Percentiles rank a stretch among this genome's conserved stretches.
phyloP scores from a whole-genome alignment of 2,888 invertebrate genomes.

The Teleiodes luculella region DNA sequence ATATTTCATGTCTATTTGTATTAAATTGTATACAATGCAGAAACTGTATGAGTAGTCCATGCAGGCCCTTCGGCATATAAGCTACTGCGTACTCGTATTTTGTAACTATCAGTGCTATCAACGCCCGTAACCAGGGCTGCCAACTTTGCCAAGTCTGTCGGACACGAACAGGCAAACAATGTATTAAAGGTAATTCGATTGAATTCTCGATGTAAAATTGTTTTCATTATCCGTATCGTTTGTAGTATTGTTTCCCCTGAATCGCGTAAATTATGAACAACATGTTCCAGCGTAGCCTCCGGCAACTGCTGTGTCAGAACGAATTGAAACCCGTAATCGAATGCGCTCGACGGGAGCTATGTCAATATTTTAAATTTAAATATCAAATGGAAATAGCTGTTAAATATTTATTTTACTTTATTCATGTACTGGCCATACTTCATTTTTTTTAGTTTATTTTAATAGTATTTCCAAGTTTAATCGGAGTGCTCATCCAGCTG shows the following conservation, averaged over 20 bases:
- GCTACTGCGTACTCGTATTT: too few species aligned
- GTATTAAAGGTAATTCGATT: background rate
- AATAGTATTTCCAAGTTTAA: background rate
- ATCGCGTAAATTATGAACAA: slow-evolving; percentile 72
- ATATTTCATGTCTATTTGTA: too few species aligned
- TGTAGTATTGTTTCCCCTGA: slow-evolving; percentile 66
- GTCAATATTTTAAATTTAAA: slow-evolving; percentile 76
- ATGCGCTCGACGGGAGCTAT: slow-evolving; percentile 68
- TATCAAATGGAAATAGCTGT: slow-evolving; percentile 55
- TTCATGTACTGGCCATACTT: slow-evolving; percentile 44
- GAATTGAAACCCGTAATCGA: slow-evolving; percentile 77
- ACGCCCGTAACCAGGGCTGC: too few species aligned
- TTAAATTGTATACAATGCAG: too few species aligned
- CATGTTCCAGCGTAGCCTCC: slow-evolving; percentile 63
- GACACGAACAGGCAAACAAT: too few species aligned
- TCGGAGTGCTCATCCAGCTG: too few species aligned
- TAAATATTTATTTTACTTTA: slow-evolving; percentile 57
- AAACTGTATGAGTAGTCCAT: too few species aligned
- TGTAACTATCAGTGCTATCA: too few species aligned
- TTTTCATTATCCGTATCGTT: slow-evolving; percentile 72
- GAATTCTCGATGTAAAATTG: slow-evolving; percentile 59
- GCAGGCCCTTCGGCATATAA: too few species aligned
- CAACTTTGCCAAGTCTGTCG: too few species aligned
- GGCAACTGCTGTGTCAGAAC: slow-evolving; percentile 67
- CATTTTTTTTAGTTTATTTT: slow-evolving; percentile 19